Base-by-base conservation (phyloP, 2,888 invertebrate species). In the Drosophila acutilabella region DNA sequence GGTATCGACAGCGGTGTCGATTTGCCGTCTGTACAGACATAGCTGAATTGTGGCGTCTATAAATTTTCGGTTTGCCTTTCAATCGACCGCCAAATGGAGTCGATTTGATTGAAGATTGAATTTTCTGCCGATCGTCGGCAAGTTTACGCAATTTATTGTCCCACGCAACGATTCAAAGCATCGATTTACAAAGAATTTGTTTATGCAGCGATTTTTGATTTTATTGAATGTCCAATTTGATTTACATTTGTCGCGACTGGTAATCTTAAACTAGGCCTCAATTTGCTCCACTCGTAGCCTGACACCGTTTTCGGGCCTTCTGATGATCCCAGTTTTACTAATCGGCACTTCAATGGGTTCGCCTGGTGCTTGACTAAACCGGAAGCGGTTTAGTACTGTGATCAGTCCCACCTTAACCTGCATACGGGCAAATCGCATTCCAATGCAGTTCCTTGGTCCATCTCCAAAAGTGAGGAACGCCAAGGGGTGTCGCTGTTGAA, bases 391-490 rank as follows among this genome's bases (percentile, higher is more conserved):
- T 2, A 91, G 50, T 8, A 91, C 16, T 0, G 79, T 73, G 13
- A 90, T 86, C 2, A 91, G 74, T 0, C 89, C 91, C 40, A 91
- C 68, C 23, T 82, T 86, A 7, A 86, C 80, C 75, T 91, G 91
- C 89, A 91, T 88, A 8, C 80, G 76, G 0, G 78, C 91, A 53
- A 91, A 91, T 11, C 90, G 75, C 33, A 82, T n/a, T 0, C 91
- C 91, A 56, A 91, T 90, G 64, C 91, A 91, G 69, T 89, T 90
- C 0, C 91, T 71, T 0, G 91, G 91, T 0, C 91, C 92, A 61
- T 90, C 90, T 2, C 91, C 91, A 30, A 93, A 93, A 5, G 92
- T 92, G 1, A 93, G 74, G 58, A 91, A 93, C 1, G 91, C 78
- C 45, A 87, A 88, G 0, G 91, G 81, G 74, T 90, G 88, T 3